A percentile compares a stretch with the other conserved stretches of the same genome.
Conservation (phyloP, 2,888 invertebrate species). For the Hedya salicella region DNA sequence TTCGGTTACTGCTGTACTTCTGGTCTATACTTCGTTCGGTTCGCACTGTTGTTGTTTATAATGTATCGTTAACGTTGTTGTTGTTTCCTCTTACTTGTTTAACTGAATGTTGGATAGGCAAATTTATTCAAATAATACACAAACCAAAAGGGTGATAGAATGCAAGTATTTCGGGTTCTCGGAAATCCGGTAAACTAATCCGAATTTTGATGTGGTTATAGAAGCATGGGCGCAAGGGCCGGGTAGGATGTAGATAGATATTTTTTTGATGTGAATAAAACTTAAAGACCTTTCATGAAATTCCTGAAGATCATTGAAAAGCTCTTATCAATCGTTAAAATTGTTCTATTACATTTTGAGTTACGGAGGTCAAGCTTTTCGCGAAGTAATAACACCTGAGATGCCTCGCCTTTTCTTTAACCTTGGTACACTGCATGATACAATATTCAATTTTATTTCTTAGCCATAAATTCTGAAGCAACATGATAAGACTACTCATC, state of each 20-base stretch:
- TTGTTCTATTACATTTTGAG: too few relatives aligned
- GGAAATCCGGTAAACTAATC: too few relatives aligned
- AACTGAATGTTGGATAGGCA: not conserved
- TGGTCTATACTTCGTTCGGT: not conserved
- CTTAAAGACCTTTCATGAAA: too few relatives aligned
- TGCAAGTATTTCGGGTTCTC: not conserved
- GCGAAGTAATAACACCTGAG: not conserved
- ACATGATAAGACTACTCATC: conserved; percentile 10
- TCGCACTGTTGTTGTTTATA: conserved; percentile 17
- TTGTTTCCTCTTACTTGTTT: conserved; percentile 17
- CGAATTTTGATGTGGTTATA: too few relatives aligned
- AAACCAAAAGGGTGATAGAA: not conserved
- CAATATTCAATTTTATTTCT: not conserved
- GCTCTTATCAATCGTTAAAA: too few relatives aligned
- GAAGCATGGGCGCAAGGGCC: too few relatives aligned
- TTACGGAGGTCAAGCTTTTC: too few relatives aligned
- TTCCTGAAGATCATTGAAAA: too few relatives aligned
- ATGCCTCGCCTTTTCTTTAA: not conserved
- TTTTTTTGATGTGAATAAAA: too few relatives aligned
- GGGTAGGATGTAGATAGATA: too few relatives aligned
- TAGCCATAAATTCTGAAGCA: not conserved
- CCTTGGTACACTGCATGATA: not conserved
- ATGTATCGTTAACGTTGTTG: conserved; percentile 9
- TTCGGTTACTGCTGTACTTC: not conserved
- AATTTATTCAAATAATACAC: not conserved